Conservation (phyloP, 1,140 invertebrate species). For the Cydia pomonella region DNA sequence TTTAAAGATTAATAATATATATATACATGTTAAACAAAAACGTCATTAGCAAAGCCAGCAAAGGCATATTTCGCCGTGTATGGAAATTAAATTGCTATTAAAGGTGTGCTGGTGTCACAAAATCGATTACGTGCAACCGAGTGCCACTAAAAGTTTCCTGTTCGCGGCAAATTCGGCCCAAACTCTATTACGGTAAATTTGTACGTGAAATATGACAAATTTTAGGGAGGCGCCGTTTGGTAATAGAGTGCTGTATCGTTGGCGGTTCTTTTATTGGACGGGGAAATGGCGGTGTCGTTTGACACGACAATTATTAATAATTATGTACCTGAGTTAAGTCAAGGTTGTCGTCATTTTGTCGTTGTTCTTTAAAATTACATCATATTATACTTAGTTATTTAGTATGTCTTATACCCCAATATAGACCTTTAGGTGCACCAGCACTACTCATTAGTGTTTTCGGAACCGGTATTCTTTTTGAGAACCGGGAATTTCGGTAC, state of each 20-base stretch:
- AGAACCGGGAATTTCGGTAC: no score
- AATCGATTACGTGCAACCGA: conserved; percentile 28
- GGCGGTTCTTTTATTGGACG: conserved; percentile 3
- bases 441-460: no score
- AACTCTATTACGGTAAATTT: conserved; percentile 22
- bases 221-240: conserved; percentile 14
- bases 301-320: conserved; percentile 18
- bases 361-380: no score
- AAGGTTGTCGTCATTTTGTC: background rate
- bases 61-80: background rate
- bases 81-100: conserved; percentile 4
- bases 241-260: background rate
- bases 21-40: background rate
- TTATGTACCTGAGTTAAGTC: background rate
- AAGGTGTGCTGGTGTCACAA: conserved; percentile 6
- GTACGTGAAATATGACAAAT: conserved; percentile 28
- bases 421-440: no score
- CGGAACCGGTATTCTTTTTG: no score
- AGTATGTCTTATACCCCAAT: background rate
- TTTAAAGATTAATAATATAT: no score
- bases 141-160: conserved; percentile 31
- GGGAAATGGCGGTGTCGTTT: background rate
- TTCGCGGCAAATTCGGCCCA: conserved; percentile 7
- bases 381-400: no score
- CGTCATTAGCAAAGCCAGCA: background rate